Evolutionary conservation across 2,888 invertebrate genomes (phyloP).

Genomic region (Zele albiditarsus): DNA sequence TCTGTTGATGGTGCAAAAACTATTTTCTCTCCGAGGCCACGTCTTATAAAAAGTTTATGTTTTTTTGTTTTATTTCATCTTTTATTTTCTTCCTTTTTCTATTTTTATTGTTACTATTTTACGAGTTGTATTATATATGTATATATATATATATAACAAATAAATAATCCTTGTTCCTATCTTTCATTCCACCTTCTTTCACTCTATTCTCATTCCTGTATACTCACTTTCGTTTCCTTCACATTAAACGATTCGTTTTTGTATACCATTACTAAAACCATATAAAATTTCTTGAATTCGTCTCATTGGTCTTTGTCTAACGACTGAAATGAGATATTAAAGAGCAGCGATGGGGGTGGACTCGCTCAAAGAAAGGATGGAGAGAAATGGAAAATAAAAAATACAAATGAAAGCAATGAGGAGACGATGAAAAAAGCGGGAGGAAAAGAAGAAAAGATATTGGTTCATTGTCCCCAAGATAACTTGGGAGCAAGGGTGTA

Average conservation of each 20-base stretch:
- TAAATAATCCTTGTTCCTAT: not conserved
- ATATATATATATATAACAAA: not conserved
- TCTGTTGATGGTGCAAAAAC: conserved; percentile 20
- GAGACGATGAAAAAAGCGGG: not conserved
- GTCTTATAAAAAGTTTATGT: conserved; percentile 8
- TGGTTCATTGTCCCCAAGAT: not conserved
- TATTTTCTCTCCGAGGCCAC: not conserved
- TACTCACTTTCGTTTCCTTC: not conserved
- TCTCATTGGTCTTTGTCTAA: not conserved
- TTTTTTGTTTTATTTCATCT: not conserved
- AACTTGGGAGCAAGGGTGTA: not conserved
- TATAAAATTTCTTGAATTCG: not conserved
- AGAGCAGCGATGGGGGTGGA: not conserved
- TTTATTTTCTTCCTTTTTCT: not conserved
- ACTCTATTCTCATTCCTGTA: not conserved
- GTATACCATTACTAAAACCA: not conserved
- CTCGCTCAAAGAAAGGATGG: not conserved
- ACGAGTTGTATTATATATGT: not conserved
- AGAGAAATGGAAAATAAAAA: not conserved
- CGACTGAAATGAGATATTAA: not conserved
- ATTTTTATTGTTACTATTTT: not conserved
- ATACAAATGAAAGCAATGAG: not conserved
- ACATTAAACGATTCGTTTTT: not conserved
- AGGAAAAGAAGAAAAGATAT: not conserved
- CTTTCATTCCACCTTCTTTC: not conserved